phyloP scores from a whole-genome alignment of 2,113 vertebrate genomes.

The Oncorhynchus nerka region DNA sequence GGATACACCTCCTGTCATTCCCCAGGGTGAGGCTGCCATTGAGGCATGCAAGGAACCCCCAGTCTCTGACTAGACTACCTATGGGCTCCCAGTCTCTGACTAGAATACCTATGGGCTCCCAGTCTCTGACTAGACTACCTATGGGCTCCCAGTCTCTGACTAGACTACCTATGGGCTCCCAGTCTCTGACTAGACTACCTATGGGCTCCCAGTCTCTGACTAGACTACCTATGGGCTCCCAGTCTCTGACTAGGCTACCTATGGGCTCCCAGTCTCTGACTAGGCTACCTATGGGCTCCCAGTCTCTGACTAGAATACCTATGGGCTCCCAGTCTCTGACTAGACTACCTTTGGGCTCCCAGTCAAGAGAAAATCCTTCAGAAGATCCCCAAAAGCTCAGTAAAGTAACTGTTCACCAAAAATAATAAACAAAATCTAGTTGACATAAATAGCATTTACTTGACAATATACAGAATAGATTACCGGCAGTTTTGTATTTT shows the following conservation, averaged over 20 bases:
- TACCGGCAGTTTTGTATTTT: neutral
- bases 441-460: neutral
- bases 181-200: neutral
- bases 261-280: neutral
- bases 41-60: neutral
- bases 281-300: neutral
- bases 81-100: neutral
- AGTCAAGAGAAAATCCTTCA: neutral
- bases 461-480: neutral
- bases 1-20: neutral
- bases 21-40: neutral
- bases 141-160: neutral
- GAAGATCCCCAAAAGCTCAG: too few species aligned
- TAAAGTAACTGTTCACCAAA: neutral
- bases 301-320: neutral
- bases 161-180: neutral
- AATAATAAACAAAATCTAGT: neutral
- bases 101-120: neutral
- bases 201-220: neutral
- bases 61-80: neutral
- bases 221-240: neutral
- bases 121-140: neutral
- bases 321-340: neutral
- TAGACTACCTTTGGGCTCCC: too few species aligned
- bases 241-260: neutral